Evolutionary conservation across 2,888 invertebrate species (phyloP).

Genomic region (Hololepta plana): DNA sequence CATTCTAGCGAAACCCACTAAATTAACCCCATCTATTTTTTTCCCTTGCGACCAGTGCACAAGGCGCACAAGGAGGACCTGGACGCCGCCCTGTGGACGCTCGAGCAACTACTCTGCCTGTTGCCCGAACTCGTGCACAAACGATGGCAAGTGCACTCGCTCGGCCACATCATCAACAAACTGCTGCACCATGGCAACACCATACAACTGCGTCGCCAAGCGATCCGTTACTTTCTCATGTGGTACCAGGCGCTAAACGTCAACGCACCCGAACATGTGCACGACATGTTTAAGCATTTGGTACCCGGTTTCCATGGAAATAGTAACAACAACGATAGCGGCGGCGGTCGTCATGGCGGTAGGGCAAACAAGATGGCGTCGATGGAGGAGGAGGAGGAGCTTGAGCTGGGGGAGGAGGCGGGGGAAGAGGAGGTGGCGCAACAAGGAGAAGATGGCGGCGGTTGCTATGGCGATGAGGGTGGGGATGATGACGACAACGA

Average conservation of each 20-base stretch:
- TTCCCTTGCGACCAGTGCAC: constrained; percentile 61
- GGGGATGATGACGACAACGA: too few relatives aligned
- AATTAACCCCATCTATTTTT: constrained; percentile 8
- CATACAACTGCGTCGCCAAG: constrained; percentile 42
- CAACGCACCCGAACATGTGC: constrained; percentile 76
- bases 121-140: constrained; percentile 85
- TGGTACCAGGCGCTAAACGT: constrained; percentile 79
- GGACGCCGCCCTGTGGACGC: constrained; percentile 71
- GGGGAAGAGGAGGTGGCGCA: neutral
- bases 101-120: constrained; percentile 80
- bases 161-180: constrained; percentile 79
- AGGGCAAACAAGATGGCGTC: too few relatives aligned
- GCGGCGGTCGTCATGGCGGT: too few relatives aligned
- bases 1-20: constrained; percentile 6
- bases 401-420: too few relatives aligned
- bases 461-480: too few relatives aligned
- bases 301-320: constrained; percentile 88
- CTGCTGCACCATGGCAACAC: constrained; percentile 54
- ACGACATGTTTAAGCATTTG: constrained; percentile 77
- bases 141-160: constrained; percentile 92
- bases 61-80: constrained; percentile 90
- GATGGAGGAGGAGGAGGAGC: neutral
- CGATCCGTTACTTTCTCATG: constrained; percentile 41
- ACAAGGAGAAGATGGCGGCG: too few relatives aligned
- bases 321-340: too few relatives aligned